Evolutionary conservation across 2,888 invertebrate species (phyloP).

Genomic region (Dryobota labecula): DNA sequence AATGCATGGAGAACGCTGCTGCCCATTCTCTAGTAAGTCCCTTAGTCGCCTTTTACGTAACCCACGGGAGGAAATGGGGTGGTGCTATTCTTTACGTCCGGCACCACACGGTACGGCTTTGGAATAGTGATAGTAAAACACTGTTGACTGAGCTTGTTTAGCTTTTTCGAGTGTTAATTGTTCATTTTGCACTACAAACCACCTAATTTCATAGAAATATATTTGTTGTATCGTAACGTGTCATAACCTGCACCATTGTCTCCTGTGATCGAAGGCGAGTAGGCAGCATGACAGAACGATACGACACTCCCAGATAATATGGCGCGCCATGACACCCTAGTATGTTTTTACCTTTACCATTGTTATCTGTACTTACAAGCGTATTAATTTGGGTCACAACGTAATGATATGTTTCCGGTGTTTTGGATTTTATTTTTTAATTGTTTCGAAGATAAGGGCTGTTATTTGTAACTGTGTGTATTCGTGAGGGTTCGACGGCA

Average conservation of each 20-base stretch:
- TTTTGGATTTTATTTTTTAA: constrained; percentile 53
- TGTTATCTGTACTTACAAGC: constrained; percentile 54
- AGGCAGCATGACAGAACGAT: not conserved
- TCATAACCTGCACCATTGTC: not conserved
- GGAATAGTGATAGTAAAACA: not conserved
- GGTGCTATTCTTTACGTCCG: too few species aligned
- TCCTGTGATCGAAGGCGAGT: not conserved
- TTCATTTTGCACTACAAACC: too few species aligned
- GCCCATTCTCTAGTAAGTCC: too few species aligned
- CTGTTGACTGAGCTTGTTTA: not conserved
- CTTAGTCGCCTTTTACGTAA: too few species aligned
- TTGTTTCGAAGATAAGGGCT: constrained; percentile 47
- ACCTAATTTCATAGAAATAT: not conserved
- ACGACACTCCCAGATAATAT: not conserved
- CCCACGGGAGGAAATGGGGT: too few species aligned
- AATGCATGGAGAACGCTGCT: too few species aligned
- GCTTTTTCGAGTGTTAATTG: not conserved
- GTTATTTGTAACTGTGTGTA: constrained; percentile 30
- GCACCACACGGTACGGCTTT: too few species aligned
- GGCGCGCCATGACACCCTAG: too few species aligned
- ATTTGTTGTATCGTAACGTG: not conserved
- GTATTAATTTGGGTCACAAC: constrained; percentile 51
- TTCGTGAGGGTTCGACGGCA: constrained; percentile 9
- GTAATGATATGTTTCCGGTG: constrained; percentile 47
- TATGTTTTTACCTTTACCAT: constrained; percentile 10